Evolutionary conservation across 2,113 vertebrate genomes (phyloP).

Genomic region (Phasianus colchicus): DNA sequence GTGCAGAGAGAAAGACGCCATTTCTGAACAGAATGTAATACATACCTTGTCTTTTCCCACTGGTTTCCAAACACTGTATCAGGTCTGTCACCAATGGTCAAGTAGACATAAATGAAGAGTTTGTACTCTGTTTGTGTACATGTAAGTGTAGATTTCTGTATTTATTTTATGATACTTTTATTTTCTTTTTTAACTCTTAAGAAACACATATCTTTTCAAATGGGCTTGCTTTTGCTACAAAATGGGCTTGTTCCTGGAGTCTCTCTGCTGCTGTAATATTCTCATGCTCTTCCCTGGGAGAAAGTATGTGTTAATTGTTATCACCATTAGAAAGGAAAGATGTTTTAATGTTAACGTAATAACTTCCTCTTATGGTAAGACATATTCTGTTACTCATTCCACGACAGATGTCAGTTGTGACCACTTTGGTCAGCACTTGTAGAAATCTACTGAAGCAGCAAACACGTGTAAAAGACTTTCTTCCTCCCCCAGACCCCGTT

Average conservation of each 20-base stretch:
- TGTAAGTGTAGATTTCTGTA: not conserved
- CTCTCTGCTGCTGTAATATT: not conserved
- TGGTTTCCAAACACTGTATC: not conserved
- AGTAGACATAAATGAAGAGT: not conserved
- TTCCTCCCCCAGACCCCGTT: not conserved
- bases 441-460: not conserved
- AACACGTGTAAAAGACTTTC: not conserved
- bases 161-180: not conserved
- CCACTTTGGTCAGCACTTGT: not conserved
- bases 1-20: not conserved
- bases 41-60: not conserved
- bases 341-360: not conserved
- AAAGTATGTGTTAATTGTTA: not conserved
- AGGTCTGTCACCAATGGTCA: not conserved
- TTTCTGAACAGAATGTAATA: not conserved
- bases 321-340: not conserved
- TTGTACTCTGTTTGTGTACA: not conserved
- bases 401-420: not conserved
- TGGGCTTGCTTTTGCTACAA: not conserved
- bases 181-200: not conserved
- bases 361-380: not conserved
- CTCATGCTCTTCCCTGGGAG: not conserved
- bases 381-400: not conserved
- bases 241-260: not conserved
- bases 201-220: not conserved